Evolutionary conservation across 2,888 invertebrate species (phyloP), one percentile per base, ranked within the genome.

Genomic region (Andrena praecox): DNA sequence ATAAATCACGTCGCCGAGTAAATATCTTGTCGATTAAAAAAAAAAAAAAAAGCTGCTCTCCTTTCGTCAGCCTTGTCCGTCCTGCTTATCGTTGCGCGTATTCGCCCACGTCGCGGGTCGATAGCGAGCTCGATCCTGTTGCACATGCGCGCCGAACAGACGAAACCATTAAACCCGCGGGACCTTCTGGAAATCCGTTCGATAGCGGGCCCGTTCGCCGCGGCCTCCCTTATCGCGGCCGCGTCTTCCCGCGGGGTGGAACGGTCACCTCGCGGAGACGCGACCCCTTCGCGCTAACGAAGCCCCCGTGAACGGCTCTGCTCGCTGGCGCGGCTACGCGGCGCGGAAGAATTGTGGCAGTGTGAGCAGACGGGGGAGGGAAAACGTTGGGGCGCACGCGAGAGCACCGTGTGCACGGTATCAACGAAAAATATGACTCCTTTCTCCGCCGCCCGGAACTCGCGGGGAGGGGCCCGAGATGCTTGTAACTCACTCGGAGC

Each of bases 161-260:
- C 79, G 76, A 79, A 87, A 88, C 81, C 81, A 73, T 87, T 82
- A 89, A 87, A 80, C 72, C 31, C 63, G 35, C 81, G 87, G 80
- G 80, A 80, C 80, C 84, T 88, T 85, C 90, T 89, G 89, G 88
- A 91, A 84, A 90, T 87, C 86, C 90, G 88, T 69, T 68, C 70
- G 50, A 29, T 10, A 24, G 54, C 66, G 63, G 56, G 56, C 52
- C 27, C 50, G 12, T 48, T 33, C 50, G 48, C 56, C 42, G 42
- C 42, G 42, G 42, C 12, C 20, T 69, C 48, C 52, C 33, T 72
- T 20, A 52, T 64, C 62, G 52, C 29, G 72, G 16, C 59, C 8
- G 35, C 33, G 66, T 64, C 64, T 62, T 69, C 77, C 56, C 59
- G 62, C 64, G 62, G 52, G 42, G 20, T 8, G 20, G 31, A 79